Evolutionary conservation across 2,113 vertebrate genomes (phyloP).

Genomic region (Theristicus caerulescens): DNA sequence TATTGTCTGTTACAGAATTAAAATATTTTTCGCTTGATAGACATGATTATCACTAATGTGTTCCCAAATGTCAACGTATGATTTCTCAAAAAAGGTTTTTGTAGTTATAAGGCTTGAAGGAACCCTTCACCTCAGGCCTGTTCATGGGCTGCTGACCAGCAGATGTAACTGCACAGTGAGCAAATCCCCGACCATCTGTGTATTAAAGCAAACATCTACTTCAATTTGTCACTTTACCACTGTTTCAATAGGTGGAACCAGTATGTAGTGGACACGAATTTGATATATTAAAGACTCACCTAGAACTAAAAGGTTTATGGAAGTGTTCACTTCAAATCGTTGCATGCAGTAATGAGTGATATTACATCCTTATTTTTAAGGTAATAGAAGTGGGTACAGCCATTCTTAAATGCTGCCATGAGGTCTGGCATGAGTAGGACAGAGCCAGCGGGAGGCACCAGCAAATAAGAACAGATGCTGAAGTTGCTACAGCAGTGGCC

Average conservation of each 20-base stretch:
- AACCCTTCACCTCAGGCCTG: background rate
- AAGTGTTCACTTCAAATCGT: background rate
- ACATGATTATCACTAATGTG: background rate
- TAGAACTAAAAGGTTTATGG: background rate
- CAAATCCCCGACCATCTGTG: background rate
- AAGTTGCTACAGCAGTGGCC: background rate
- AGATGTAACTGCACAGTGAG: background rate
- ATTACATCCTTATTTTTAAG: background rate
- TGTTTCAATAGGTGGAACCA: background rate
- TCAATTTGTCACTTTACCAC: background rate
- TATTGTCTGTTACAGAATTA: background rate
- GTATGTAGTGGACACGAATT: background rate
- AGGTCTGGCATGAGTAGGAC: background rate
- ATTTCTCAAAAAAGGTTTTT: background rate
- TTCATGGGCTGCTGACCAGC: background rate
- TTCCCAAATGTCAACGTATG: rapidly evolving
- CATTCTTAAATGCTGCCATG: background rate
- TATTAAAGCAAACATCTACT: background rate
- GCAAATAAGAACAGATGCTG: background rate
- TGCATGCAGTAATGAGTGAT: background rate
- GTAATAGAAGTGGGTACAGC: background rate
- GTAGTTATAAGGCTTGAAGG: background rate
- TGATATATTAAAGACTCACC: background rate
- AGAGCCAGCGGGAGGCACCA: background rate
- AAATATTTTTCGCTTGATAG: background rate